Conservation (phyloP, 1,140 invertebrate genomes). For the Achatina immaculata region DNA sequence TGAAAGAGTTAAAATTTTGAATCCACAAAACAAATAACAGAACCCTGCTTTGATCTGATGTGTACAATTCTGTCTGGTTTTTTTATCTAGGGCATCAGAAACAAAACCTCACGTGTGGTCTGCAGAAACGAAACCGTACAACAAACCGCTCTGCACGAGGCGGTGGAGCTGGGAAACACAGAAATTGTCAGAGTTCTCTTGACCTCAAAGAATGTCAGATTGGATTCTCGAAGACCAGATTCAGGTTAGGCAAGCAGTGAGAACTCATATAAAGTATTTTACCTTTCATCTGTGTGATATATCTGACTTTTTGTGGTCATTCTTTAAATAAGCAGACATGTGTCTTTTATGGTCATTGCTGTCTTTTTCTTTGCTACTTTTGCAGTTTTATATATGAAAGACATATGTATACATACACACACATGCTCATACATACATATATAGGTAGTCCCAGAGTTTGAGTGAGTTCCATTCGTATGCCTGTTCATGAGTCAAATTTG, state of each 20-base stretch:
- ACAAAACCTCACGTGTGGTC: not conserved
- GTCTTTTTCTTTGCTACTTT: not conserved
- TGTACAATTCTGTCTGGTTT: not conserved
- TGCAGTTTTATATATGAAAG: not conserved
- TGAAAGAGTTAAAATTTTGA: not conserved
- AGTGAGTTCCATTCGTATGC: too few relatives aligned
- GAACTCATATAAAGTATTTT: not conserved
- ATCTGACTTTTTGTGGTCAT: not conserved
- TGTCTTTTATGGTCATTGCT: not conserved
- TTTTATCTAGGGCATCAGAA: not conserved
- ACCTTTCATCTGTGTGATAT: not conserved
- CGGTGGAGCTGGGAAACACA: slow-evolving; percentile 2
- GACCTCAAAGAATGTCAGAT: not conserved
- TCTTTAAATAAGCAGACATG: not conserved
- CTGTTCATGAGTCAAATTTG: too few relatives aligned
- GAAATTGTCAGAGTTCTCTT: not conserved
- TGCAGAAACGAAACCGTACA: slow-evolving; percentile 7
- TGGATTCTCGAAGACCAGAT: slow-evolving; percentile 9
- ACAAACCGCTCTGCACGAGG: slow-evolving; percentile 9
- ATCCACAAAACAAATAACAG: not conserved
- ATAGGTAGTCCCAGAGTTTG: not conserved
- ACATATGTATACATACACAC: not conserved
- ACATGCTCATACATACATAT: too few relatives aligned
- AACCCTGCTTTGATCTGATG: not conserved
- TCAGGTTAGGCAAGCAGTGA: not conserved